Conservation (phyloP, 2,888 invertebrate genomes). For the Piscicola geometra region DNA sequence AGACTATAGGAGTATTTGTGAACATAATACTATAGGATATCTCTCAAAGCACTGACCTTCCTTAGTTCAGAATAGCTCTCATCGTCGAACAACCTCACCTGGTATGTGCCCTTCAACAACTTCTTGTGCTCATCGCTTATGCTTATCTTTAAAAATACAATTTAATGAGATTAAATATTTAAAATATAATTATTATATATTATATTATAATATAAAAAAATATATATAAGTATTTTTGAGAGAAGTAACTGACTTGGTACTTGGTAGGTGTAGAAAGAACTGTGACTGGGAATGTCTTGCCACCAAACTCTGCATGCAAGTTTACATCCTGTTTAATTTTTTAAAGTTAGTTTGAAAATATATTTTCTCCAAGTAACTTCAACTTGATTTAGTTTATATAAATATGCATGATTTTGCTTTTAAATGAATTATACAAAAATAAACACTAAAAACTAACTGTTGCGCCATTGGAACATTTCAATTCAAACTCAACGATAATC, state of each 20-base stretch:
- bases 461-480: slow-evolving; percentile 66
- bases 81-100: slow-evolving; percentile 79
- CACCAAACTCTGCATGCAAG: slow-evolving; percentile 82
- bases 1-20: too few relatives aligned
- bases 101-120: slow-evolving; percentile 74
- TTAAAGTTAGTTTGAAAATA: not conserved
- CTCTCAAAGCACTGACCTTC: slow-evolving; percentile 61
- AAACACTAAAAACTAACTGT: slow-evolving; percentile 50
- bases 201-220: too few relatives aligned
- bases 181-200: too few relatives aligned
- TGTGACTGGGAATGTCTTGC: slow-evolving; percentile 77
- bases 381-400: slow-evolving; percentile 31
- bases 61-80: slow-evolving; percentile 81
- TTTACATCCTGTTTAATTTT: slow-evolving; percentile 64
- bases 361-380: not conserved
- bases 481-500: slow-evolving; percentile 80
- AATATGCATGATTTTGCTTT: not conserved
- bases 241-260: slow-evolving; percentile 61
- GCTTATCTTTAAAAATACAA: slow-evolving; percentile 69
- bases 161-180: not conserved
- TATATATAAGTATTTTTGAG: not conserved
- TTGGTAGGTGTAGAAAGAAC: slow-evolving; percentile 69
- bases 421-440: slow-evolving; percentile 16
- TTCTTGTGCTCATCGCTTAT: slow-evolving; percentile 84
- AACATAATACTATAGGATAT: not conserved